Evolutionary conservation across 2,113 vertebrate species (phyloP).

Genomic region (Balaeniceps rex): DNA sequence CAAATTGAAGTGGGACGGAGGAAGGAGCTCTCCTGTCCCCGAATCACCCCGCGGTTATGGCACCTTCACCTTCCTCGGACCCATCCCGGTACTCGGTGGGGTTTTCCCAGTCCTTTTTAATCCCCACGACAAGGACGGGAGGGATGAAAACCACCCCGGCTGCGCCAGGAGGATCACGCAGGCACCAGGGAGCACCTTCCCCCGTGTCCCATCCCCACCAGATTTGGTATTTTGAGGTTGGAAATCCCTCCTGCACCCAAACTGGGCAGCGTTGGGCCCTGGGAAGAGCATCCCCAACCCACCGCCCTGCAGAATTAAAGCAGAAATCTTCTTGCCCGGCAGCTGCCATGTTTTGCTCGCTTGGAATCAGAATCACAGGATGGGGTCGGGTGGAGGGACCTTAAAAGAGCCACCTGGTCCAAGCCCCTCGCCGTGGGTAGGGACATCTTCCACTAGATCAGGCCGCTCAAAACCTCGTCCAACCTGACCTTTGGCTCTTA

Average conservation of each 20-base stretch:
- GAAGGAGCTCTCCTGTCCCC: neutral
- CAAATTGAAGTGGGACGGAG: neutral
- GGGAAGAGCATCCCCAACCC: neutral
- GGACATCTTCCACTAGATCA: neutral
- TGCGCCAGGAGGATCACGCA: neutral
- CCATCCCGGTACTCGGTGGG: fast-evolving
- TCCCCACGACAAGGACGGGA: fast-evolving
- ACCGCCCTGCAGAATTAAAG: too few relatives aligned
- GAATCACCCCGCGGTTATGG: fast-evolving
- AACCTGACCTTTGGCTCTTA: neutral
- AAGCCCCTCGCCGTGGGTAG: neutral
- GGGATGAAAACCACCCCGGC: neutral
- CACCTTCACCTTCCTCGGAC: neutral
- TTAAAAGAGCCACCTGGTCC: neutral
- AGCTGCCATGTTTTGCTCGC: neutral
- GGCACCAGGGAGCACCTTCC: neutral
- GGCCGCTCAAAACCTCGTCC: neutral
- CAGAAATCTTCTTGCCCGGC: neutral
- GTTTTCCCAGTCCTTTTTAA: neutral
- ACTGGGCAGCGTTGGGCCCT: fast-evolving
- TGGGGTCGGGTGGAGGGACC: neutral
- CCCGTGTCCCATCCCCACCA: neutral
- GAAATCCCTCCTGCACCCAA: neutral
- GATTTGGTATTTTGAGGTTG: neutral
- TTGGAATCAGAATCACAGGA: neutral